These are phyloP conservation scores for Pseudomyrmex flavicornis DNA, from an alignment of 1,140 invertebrate genomes.

Conservation along the genomic window DNA sequence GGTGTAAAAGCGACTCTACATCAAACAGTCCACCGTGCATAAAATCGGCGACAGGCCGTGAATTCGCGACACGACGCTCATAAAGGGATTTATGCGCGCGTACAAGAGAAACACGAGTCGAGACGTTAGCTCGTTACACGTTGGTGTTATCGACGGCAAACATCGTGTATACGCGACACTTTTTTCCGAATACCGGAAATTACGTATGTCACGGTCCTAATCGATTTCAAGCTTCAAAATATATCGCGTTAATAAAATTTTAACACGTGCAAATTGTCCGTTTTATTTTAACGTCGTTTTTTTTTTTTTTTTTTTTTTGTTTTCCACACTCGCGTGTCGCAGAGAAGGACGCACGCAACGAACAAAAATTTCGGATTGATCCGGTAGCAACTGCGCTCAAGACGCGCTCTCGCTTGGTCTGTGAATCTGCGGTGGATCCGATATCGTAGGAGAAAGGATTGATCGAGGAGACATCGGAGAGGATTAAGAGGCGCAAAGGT, in stretches of 20 bases:
- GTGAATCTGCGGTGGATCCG: constrained; percentile 44
- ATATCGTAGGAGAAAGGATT: constrained; percentile 61
- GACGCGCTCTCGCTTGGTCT: constrained; percentile 39
- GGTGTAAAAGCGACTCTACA: constrained; percentile 76
- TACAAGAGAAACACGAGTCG: constrained; percentile 68
- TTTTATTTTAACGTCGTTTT: no score
- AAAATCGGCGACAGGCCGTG: constrained; percentile 82
- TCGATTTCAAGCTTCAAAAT: not conserved
- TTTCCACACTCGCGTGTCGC: no score
- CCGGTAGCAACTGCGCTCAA: constrained; percentile 38
- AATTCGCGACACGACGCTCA: constrained; percentile 80
- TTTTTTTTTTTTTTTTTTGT: no score
- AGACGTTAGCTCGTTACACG: constrained; percentile 13
- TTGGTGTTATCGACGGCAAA: not conserved
- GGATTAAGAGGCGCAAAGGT: constrained; percentile 62
- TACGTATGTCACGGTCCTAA: not conserved
- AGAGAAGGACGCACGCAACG: not conserved
- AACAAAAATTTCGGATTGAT: constrained; percentile 15
- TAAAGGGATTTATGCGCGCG: constrained; percentile 81
- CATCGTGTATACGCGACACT: not conserved
- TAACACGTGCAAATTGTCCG: no score
- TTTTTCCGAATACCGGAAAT: not conserved
- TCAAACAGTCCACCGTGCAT: constrained; percentile 75
- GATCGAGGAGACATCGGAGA: constrained; percentile 35
- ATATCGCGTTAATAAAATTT: not conserved